Base-by-base conservation (phyloP, 2,888 invertebrate genomes). In the Agrilus mali region DNA sequence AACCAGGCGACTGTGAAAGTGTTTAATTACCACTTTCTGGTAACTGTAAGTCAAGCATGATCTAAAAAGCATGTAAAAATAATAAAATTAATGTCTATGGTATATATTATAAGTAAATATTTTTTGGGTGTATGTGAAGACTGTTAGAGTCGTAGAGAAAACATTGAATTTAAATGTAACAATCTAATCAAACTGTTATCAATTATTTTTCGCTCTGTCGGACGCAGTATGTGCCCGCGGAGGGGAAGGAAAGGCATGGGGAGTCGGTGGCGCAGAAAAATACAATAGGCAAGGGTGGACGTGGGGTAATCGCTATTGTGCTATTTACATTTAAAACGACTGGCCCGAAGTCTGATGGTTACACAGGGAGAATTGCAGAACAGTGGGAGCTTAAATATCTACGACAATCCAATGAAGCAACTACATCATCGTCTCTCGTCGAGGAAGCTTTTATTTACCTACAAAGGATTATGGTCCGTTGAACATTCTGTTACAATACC, bases 241-340 rank as follows among this genome's bases (percentile, higher is more conserved):
- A 50, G 27, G 27, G 27, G 27, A 10, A 8, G 10, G 10, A 27
- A 27, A 8, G 27, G 27, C 27, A 27, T 10, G 10, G 27, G 27
- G 27, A 55, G 45, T 51, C 49, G 55, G 49, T 55, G 55, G 53
- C 53, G 61, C 59, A 56, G 60, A 61, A 61, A 56, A 60, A 58
- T 51, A 60, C 59, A 60, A 60, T 59, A 48, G 53, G 56, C 54
- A 59, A 59, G 60, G 58, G 60, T 59, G 58, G 57, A 58, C 54
- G 55, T 53, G 55, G 53, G 55, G 56, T 55, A 58, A 60, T 59
- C 55, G 56, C 55, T 53, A 55, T 59, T 60, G 61, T 59, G 53
- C 59, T 57, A 60, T 59, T 60, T 59, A 57, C 54, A 60, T 60
- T 58, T 55, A 55, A 51, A 60, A 57, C 57, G 58, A 59, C 53